Conservation (phyloP, 2,113 vertebrate genomes). For the Callocephalon fimbriatum region DNA sequence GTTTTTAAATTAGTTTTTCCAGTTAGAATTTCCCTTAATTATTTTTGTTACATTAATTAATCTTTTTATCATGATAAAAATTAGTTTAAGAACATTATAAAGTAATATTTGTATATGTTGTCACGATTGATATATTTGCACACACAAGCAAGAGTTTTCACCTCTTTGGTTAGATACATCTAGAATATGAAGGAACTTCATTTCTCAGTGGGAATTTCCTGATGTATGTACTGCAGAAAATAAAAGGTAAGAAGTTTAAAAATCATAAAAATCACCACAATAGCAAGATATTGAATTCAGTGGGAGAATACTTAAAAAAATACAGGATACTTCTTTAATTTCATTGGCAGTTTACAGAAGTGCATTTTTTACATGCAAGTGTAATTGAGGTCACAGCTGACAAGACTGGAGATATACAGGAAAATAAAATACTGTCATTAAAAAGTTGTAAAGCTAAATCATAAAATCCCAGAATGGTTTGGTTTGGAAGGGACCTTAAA, state of each 20-base stretch:
- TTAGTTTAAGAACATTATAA: background rate
- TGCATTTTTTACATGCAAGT: background rate
- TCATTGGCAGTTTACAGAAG: background rate
- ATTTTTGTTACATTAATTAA: background rate
- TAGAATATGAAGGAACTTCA: constrained; percentile 40
- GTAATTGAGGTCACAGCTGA: background rate
- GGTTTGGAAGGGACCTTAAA: background rate
- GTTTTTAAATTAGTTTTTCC: background rate
- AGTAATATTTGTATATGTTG: background rate
- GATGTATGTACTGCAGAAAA: background rate
- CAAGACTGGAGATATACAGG: background rate
- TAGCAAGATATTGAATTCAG: background rate
- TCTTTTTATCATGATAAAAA: background rate
- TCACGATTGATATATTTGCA: background rate
- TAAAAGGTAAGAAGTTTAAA: constrained; percentile 13
- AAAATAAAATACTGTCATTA: background rate
- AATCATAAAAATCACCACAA: background rate
- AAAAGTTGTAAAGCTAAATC: background rate
- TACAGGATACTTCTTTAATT: background rate
- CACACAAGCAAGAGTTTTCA: background rate
- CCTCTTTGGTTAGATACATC: constrained; percentile 32
- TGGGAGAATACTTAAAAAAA: background rate
- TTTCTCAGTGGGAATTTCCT: constrained; percentile 36
- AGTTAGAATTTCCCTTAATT: background rate
- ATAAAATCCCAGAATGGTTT: background rate